Base-by-base conservation (phyloP, 1,140 invertebrate genomes). In the Colletes gigas region DNA sequence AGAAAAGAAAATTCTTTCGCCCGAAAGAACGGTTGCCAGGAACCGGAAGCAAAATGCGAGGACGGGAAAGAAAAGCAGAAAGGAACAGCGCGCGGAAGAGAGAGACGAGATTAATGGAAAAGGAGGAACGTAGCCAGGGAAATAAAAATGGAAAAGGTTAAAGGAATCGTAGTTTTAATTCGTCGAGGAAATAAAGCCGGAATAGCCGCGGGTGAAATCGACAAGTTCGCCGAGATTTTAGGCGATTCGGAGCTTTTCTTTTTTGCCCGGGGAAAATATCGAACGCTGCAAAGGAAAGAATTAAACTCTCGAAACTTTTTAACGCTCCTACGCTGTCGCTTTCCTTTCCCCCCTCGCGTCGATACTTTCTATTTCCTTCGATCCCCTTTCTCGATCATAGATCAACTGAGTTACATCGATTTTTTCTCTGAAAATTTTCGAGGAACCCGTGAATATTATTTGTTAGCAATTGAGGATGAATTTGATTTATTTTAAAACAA, bases 261-360 rank as follows among this genome's bases (percentile, higher is more conserved):
- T 59, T 71, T 59, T n/a, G n/a, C n/a, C 19, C 19, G 21, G 30
- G 30, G 30, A 63, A 83, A 82, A 83, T 68, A 15, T 80, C 39
- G 63, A 57, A 17, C 47, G 41, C 21, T 63, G 52, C 55, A 66
- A 83, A 65, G 59, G 60, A 57, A 69, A 55, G 73, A 86, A 86
- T 87, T 83, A 81, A 86, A 67, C 71, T 68, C n/a, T 7, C 55
- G 65, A 68, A 85, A 85, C 69, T 85, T 85, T 82, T 73, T 21
- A 19, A 19, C 17, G 4, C 21, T 14, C 55, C 7, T 15, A 41
- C 39, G n/a, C 30, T 52, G 19, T 30, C 4, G 12, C 63, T 15
- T 21, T 6, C 4, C 12, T 17, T 17, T 5, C 75, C 41, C 3
- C 7, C 39, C 9, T 54, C 0, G 14, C 30, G n/a, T n/a, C 7